Percentiles rank a stretch among this genome's conserved stretches.
Evolutionary conservation across 53 echinoderm and acorn worm genomes (phyloP).

Genomic region (Echinometra lucunter): DNA sequence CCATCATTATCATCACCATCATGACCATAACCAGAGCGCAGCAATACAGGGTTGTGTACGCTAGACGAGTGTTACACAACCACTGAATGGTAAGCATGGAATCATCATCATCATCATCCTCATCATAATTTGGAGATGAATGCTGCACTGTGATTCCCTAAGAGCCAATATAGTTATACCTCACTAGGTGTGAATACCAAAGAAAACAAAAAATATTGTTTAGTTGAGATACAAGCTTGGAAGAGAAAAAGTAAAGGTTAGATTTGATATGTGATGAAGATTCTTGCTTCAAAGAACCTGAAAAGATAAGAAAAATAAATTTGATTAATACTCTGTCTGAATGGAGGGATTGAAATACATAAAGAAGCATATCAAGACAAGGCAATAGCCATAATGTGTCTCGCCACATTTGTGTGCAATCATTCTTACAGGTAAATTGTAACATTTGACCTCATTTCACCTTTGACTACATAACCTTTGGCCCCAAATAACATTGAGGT

Average conservation of each 20-base stretch:
- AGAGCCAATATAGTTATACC: not conserved
- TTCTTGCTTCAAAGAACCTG: not conserved
- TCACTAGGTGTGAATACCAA: not conserved
- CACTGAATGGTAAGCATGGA: not conserved
- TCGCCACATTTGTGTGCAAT: too few species aligned
- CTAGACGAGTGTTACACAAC: not conserved
- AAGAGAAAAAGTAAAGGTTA: not conserved
- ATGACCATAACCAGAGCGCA: constrained; percentile 31
- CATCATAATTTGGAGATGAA: not conserved
- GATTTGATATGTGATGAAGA: not conserved
- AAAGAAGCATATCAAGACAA: not conserved
- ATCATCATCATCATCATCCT: not conserved
- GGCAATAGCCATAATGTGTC: too few species aligned
- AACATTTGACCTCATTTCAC: too few species aligned
- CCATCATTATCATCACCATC: constrained; percentile 36
- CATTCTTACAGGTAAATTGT: too few species aligned
- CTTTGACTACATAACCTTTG: too few species aligned
- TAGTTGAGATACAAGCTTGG: not conserved
- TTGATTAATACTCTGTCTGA: not conserved
- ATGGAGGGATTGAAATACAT: not conserved
- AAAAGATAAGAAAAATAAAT: constrained; percentile 15
- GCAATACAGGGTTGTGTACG: constrained; percentile 23
- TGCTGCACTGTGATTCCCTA: not conserved
- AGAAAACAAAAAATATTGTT: not conserved
- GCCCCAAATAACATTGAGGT: too few species aligned